These are phyloP conservation scores for Scaptomyza graminum DNA, from an alignment of 1,140 invertebrate species.

Conservation along the genomic window DNA sequence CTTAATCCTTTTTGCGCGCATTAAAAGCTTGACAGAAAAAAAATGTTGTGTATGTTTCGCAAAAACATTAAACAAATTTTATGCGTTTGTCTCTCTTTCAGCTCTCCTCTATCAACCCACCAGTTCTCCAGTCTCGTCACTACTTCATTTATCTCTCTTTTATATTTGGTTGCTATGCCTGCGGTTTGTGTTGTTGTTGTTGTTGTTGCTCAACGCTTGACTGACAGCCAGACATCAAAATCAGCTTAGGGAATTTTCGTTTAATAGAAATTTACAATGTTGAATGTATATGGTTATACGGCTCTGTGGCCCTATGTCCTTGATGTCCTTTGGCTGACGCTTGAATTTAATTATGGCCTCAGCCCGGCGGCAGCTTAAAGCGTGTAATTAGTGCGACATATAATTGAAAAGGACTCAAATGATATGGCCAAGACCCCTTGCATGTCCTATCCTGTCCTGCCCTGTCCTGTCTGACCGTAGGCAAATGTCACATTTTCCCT, in stretches of 20 bases:
- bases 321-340: constrained; percentile 37
- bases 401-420: constrained; percentile 70
- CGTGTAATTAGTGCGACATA: constrained; percentile 71
- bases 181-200: constrained; percentile 28
- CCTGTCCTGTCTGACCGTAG: constrained; percentile 24
- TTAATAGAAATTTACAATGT: constrained; percentile 70
- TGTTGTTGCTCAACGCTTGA: constrained; percentile 44
- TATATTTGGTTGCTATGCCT: constrained; percentile 48
- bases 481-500: constrained; percentile 33
- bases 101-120: neutral
- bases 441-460: constrained; percentile 24
- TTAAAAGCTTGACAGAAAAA: constrained; percentile 60
- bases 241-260: constrained; percentile 68
- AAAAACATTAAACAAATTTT: constrained; percentile 56
- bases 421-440: constrained; percentile 37
- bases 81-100: constrained; percentile 25
- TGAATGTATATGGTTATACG: constrained; percentile 3
- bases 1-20: constrained; percentile 67
- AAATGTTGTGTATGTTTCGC: constrained; percentile 44
- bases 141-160: constrained; percentile 13
- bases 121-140: neutral
- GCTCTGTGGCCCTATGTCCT: neutral
- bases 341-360: constrained; percentile 67
- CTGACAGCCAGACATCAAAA: constrained; percentile 67
- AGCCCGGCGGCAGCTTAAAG: constrained; percentile 60